phyloP scores from a whole-genome alignment of 1,140 invertebrate genomes.

The Brachionus koreanus region DNA sequence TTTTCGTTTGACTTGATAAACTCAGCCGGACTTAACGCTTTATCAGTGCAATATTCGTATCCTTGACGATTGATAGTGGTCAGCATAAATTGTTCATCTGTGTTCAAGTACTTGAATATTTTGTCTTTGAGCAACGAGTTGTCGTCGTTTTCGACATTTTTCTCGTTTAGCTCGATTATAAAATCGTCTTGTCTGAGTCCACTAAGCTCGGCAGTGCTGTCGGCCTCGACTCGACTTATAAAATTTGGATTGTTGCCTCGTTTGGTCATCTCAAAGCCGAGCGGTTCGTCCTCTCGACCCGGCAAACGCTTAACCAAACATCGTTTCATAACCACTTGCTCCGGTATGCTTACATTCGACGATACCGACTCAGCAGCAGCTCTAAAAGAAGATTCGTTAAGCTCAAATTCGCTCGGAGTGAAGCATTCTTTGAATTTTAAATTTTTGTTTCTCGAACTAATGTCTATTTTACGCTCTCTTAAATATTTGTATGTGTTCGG shows the following conservation, averaged over 20 bases:
- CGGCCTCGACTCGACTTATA: conserved; percentile 18
- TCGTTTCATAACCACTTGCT: background rate
- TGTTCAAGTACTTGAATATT: background rate
- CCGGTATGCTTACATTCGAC: background rate
- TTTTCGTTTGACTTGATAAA: background rate
- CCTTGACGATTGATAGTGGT: conserved; percentile 9
- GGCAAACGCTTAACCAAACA: background rate
- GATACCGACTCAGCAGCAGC: background rate
- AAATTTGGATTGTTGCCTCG: background rate
- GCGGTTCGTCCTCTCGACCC: background rate
- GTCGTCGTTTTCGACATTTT: conserved; percentile 17
- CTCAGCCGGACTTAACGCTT: background rate
- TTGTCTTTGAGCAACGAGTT: conserved; percentile 23
- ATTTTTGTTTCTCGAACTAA: conserved; percentile 16
- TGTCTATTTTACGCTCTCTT: background rate
- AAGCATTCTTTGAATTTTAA: background rate
- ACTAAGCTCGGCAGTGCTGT: background rate
- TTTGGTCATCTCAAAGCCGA: conserved; percentile 41
- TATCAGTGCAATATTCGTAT: background rate
- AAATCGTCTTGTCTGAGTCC: conserved; percentile 20
- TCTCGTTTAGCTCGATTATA: conserved; percentile 33
- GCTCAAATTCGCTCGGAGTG: conserved; percentile 11
- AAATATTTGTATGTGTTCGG: conserved; percentile 17
- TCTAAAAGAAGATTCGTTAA: background rate
- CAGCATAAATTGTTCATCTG: background rate